Percentiles rank a stretch among this genome's conserved stretches.
Conservation (phyloP, 2,113 vertebrate species). For the Pangasianodon gigas region DNA sequence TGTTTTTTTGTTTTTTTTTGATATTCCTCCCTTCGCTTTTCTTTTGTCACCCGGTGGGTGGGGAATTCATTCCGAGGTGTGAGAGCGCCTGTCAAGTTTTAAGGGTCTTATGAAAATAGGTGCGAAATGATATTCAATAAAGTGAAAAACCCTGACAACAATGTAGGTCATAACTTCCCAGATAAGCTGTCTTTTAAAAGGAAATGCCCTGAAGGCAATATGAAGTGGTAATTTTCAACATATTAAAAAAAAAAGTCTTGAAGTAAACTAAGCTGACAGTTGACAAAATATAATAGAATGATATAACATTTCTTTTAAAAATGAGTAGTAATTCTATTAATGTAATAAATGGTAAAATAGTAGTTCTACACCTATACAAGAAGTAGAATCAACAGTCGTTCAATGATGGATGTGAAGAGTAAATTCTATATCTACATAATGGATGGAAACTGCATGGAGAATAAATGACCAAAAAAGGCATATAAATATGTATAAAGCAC, state of each 20-base stretch:
- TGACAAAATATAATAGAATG: conserved; percentile 29
- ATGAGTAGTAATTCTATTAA: neutral
- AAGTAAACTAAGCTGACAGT: conserved; percentile 36
- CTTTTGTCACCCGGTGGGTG: conserved; percentile 62
- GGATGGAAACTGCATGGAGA: neutral
- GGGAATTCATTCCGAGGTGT: conserved; percentile 57
- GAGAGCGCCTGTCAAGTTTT: conserved; percentile 57
- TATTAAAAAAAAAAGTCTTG: conserved; percentile 25
- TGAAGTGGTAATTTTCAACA: conserved; percentile 43
- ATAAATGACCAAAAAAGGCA: neutral
- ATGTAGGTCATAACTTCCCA: conserved; percentile 66
- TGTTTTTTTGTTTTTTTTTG: conserved; percentile 54
- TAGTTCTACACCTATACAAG: neutral
- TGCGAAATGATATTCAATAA: conserved; percentile 58
- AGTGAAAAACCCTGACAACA: conserved; percentile 55
- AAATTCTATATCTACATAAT: neutral
- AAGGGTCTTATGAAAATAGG: conserved; percentile 52
- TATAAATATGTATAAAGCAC: neutral
- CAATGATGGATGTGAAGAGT: neutral
- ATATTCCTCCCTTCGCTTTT: conserved; percentile 60
- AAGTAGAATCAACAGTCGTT: neutral
- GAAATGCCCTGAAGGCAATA: conserved; percentile 25
- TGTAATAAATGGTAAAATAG: neutral
- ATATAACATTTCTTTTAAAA: neutral
- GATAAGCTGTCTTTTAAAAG: conserved; percentile 55